Evolutionary conservation across 2,888 invertebrate genomes (phyloP).

Genomic region (Peribatodes rhomboidaria): DNA sequence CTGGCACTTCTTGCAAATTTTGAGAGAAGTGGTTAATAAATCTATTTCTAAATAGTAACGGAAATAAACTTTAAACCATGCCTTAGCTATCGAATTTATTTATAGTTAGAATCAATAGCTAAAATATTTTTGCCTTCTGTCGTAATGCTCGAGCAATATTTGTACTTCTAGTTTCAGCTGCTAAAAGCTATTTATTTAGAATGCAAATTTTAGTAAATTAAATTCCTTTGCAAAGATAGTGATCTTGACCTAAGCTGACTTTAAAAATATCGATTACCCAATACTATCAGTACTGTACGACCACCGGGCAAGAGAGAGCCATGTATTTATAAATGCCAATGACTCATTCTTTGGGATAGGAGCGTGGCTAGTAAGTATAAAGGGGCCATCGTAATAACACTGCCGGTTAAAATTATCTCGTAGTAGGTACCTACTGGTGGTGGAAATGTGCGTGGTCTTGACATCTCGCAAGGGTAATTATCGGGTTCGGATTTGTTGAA

Average conservation of each 20-base stretch:
- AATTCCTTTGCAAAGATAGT: conserved; percentile 29
- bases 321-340: conserved; percentile 42
- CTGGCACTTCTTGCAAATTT: no score
- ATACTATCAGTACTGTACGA: conserved; percentile 53
- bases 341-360: conserved; percentile 61
- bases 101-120: neutral
- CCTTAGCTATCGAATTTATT: neutral
- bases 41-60: no score
- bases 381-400: conserved; percentile 55
- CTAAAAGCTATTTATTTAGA: conserved; percentile 30
- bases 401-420: conserved; percentile 44
- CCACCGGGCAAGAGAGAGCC: conserved; percentile 27
- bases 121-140: neutral
- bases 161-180: neutral
- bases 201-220: neutral
- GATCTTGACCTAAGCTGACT: conserved; percentile 69
- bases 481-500: neutral
- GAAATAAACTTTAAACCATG: neutral
- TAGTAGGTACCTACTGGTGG: neutral
- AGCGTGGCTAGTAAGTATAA: conserved; percentile 51
- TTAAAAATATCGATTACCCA: conserved; percentile 63
- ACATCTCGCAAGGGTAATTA: neutral
- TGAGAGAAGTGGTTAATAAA: no score
- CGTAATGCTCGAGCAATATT: conserved; percentile 12
- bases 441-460: conserved; percentile 7